Conservation (phyloP, 2,888 invertebrate genomes). For the Linnaemya vulpina region DNA sequence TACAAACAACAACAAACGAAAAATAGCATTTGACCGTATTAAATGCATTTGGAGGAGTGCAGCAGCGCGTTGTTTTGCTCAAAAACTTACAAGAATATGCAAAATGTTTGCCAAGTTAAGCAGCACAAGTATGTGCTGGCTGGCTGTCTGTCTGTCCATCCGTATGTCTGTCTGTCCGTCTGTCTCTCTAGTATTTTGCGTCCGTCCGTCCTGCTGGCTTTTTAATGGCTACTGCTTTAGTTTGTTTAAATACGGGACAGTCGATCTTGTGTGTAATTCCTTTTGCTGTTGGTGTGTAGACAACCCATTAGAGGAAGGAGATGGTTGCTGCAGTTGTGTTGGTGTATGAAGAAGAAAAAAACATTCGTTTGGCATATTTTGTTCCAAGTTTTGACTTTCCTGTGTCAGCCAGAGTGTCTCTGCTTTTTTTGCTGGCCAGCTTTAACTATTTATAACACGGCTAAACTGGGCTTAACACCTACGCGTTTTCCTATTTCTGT, state of each 20-base stretch:
- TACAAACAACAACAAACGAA: neutral
- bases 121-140: conserved; percentile 32
- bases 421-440: conserved; percentile 37
- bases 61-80: conserved; percentile 2
- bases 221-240: conserved; percentile 69
- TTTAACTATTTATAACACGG: conserved; percentile 65
- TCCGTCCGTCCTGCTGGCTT: conserved; percentile 30
- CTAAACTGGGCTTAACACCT: conserved; percentile 71
- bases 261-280: conserved; percentile 37
- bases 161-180: conserved; percentile 26
- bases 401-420: conserved; percentile 43
- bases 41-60: conserved; percentile 39
- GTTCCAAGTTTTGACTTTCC: conserved; percentile 5
- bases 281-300: conserved; percentile 23
- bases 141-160: conserved; percentile 28
- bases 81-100: conserved; percentile 51
- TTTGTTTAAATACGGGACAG: conserved; percentile 48
- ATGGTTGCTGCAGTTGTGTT: conserved; percentile 33
- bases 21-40: conserved; percentile 43
- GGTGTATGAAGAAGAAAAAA: conserved; percentile 32
- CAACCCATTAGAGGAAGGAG: conserved; percentile 7
- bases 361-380: conserved; percentile 31
- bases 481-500: conserved; percentile 58
- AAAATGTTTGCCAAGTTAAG: conserved; percentile 61
- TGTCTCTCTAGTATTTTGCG: conserved; percentile 17